Percentiles rank a stretch among this genome's conserved stretches.
phyloP scores from a whole-genome alignment of 1,140 invertebrate genomes.

The Drosophila sulfurigaster region DNA sequence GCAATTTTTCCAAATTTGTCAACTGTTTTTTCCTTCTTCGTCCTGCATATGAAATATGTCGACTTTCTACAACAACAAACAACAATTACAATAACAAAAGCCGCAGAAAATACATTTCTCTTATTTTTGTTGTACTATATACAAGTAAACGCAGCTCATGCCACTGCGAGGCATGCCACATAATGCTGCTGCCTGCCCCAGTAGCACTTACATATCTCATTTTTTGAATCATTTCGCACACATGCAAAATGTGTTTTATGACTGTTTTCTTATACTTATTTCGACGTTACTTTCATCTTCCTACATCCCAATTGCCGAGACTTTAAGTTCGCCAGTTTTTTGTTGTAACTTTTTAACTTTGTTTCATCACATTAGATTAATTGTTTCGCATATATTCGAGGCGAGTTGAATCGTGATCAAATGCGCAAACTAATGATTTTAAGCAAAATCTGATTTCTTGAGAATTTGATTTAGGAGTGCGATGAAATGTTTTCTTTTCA shows the following conservation, averaged over 20 bases:
- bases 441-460: too few species aligned
- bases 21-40: slow-evolving; percentile 41
- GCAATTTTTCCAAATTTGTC: slow-evolving; percentile 78
- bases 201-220: slow-evolving; percentile 12
- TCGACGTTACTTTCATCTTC: too few species aligned
- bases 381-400: too few species aligned
- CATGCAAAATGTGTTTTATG: slow-evolving; percentile 8
- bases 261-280: slow-evolving; percentile 4
- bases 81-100: slow-evolving; percentile 36
- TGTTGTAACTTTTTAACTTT: background rate
- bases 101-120: slow-evolving; percentile 27
- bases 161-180: background rate
- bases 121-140: background rate
- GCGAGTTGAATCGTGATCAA: too few species aligned
- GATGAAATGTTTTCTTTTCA: too few species aligned
- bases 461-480: too few species aligned
- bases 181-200: background rate
- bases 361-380: too few species aligned
- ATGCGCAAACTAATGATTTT: too few species aligned
- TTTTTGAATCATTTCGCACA: slow-evolving; percentile 14
- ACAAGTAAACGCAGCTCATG: background rate
- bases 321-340: background rate
- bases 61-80: slow-evolving; percentile 47
- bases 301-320: background rate
- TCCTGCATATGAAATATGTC: slow-evolving; percentile 69